phyloP scores from a whole-genome alignment of 2,888 invertebrate genomes.

The Athalia circularis region DNA sequence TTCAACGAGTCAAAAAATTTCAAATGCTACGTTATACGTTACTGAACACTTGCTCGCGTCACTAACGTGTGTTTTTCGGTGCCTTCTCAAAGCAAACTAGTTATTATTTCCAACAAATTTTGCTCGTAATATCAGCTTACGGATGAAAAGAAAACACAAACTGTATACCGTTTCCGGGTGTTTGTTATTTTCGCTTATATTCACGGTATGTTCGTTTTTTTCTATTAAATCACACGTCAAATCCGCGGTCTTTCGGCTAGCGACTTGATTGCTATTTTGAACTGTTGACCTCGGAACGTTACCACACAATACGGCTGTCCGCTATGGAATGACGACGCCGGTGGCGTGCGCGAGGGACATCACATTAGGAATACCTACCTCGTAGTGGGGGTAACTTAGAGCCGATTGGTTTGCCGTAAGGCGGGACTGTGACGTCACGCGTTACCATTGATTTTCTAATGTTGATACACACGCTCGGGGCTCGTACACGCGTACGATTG shows the following conservation, averaged over 20 bases:
- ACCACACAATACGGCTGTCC: conserved; percentile 63
- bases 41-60: conserved; percentile 20
- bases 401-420: conserved; percentile 65
- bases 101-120: conserved; percentile 13
- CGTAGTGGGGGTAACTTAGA: conserved; percentile 54
- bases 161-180: neutral
- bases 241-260: conserved; percentile 49
- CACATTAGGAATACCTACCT: conserved; percentile 53
- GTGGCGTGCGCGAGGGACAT: conserved; percentile 56
- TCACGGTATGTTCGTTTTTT: neutral
- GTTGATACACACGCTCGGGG: conserved; percentile 45
- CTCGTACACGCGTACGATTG: conserved; percentile 30
- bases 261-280: conserved; percentile 55
- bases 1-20: conserved; percentile 5
- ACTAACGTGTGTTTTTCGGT: conserved; percentile 6
- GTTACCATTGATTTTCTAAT: conserved; percentile 72
- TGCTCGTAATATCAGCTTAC: conserved; percentile 15
- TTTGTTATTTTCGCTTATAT: too few relatives aligned
- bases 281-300: conserved; percentile 53
- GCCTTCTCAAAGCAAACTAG: conserved; percentile 14
- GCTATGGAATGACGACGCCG: conserved; percentile 71
- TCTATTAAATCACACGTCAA: conserved; percentile 52
- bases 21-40: neutral
- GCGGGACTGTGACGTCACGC: conserved; percentile 72
- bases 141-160: neutral